phyloP scores from a whole-genome alignment of 2,888 invertebrate genomes.

The Acanthosoma haemorrhoidale region DNA sequence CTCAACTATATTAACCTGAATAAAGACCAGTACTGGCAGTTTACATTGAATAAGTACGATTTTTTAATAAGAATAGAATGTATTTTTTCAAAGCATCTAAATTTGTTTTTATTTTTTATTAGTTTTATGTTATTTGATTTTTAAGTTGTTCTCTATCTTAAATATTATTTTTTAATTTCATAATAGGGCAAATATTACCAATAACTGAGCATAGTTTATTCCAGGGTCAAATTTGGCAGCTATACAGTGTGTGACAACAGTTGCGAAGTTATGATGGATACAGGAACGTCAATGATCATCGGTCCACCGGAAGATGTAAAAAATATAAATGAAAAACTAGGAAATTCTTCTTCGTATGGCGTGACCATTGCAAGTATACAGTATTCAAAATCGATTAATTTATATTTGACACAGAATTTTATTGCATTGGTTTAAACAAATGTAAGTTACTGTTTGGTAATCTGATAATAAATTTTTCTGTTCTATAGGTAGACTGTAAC shows the following conservation, averaged over 20 bases:
- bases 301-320: constrained; percentile 76
- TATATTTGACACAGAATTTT: not conserved
- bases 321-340: constrained; percentile 75
- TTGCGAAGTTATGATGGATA: constrained; percentile 92
- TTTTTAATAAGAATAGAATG: too few species aligned
- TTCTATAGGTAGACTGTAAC: constrained; percentile 64
- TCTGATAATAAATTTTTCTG: not conserved
- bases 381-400: not conserved
- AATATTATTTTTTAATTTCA: too few species aligned
- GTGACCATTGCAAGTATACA: not conserved
- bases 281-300: constrained; percentile 92
- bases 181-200: too few species aligned
- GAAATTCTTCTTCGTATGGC: constrained; percentile 47
- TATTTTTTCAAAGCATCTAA: too few species aligned
- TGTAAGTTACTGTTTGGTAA: too few species aligned
- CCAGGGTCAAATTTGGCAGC: not conserved
- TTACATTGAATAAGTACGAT: constrained; percentile 71
- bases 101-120: too few species aligned
- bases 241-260: constrained; percentile 49
- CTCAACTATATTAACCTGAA: constrained; percentile 84
- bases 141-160: too few species aligned
- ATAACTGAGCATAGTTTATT: too few species aligned
- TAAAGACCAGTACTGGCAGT: constrained; percentile 90
- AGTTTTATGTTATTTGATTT: too few species aligned
- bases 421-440: too few species aligned